Base-by-base conservation (phyloP, 2,113 vertebrate genomes). In the Hylia prasina region DNA sequence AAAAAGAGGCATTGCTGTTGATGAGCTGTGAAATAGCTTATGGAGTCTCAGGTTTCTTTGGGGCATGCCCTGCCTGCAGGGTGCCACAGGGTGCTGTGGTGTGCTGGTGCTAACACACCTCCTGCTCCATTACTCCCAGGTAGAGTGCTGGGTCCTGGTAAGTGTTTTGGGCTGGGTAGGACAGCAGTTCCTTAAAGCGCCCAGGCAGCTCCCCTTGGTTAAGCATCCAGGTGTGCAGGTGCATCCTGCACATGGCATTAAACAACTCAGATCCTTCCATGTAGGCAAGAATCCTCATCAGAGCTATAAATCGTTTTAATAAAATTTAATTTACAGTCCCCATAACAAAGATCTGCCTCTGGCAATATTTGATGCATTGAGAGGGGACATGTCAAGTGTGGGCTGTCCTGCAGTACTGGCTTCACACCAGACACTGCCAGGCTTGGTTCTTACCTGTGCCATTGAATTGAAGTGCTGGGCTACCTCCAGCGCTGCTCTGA, bases 301-400 rank as follows among this genome's bases (percentile, higher is more conserved):
- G 48, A 87, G 95, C 98, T 98, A 97, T 91, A 98, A 98, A 97
- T 96, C 80, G 87, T 97, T 98, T 98, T 98, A 98, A 98, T 98
- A 97, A 98, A 98, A 98, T 37, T 22, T 37, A 9, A 40, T 53
- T 69, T 98, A 96, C 35, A 97, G 96, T 97, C 96, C 81, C 94
- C 94, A 81, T 97, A 97, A 97, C 97, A 97, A 98, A 98, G 94
- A 88, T 96, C 75, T 96, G 56, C 83, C 94, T 97, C 82, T 98
- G 98, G 98, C 98, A 97, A 92, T 93, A 83, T 95, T 95, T 97
- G 97, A 95, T 98, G 95, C 98, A 96, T 91, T 90, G 95, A 94
- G 91, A 94, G 77, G 97, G 97, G 97, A 89, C 96, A 72, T 42
- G 97, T 97, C 97, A 97, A 97, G 97, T 1, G 1, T 8, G 97